These are phyloP conservation scores for Steromphala cineraria DNA, from an alignment of 2,888 invertebrate genomes.

Conservation along the genomic window DNA sequence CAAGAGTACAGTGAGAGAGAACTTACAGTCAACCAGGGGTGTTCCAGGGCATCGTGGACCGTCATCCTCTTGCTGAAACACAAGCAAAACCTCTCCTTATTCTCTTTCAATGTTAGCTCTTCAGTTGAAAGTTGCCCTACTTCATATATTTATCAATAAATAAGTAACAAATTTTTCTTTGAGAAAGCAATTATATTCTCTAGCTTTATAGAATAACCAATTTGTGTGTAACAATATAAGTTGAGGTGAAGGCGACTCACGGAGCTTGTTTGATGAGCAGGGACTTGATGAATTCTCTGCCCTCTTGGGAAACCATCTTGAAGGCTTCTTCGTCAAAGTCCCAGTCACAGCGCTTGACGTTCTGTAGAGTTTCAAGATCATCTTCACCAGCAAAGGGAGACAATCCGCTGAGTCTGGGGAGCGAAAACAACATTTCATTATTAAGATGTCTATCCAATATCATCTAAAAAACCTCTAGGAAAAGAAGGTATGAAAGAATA, in stretches of 20 bases:
- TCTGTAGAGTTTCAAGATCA: constrained; percentile 97
- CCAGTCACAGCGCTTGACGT: constrained; percentile 99
- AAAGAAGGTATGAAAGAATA: neutral
- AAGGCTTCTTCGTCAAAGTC: constrained; percentile 98
- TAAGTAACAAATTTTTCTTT: too few relatives aligned
- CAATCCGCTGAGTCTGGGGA: constrained; percentile 89
- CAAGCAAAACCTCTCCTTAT: neutral
- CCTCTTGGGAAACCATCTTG: constrained; percentile 94
- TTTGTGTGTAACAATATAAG: too few relatives aligned
- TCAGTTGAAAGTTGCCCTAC: too few relatives aligned
- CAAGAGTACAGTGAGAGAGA: neutral
- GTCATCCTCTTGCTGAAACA: constrained; percentile 94
- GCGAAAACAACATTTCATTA: neutral
- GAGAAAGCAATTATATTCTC: too few relatives aligned
- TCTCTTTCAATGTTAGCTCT: too few relatives aligned
- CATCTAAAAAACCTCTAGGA: too few relatives aligned
- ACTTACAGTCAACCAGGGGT: constrained; percentile 92
- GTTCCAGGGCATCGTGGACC: constrained; percentile 96
- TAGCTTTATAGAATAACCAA: too few relatives aligned
- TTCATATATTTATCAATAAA: too few relatives aligned
- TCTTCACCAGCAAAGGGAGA: constrained; percentile 99
- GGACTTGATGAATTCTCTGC: constrained; percentile 97
- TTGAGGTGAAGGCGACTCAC: constrained; percentile 78
- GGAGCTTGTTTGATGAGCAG: constrained; percentile 88
- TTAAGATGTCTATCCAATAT: neutral